phyloP scores from a whole-genome alignment of 2,888 invertebrate genomes.

The Diarsia brunnea region DNA sequence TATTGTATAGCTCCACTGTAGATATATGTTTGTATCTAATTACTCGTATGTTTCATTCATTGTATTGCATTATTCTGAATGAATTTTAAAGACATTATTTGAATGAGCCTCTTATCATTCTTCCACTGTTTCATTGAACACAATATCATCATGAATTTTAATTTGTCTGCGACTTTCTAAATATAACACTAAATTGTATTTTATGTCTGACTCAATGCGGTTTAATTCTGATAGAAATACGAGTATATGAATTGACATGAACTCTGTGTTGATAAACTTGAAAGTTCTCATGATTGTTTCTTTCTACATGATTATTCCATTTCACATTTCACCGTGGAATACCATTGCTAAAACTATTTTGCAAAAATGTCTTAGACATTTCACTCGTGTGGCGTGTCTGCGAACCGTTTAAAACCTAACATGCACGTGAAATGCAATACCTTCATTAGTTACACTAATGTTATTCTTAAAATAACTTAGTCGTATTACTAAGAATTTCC shows the following conservation, averaged over 20 bases:
- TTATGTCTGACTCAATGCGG: background rate
- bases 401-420: constrained; percentile 1
- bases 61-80: constrained; percentile 5
- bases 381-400: constrained; percentile 21
- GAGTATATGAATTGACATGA: background rate
- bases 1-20: background rate
- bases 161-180: constrained; percentile 1
- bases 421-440: constrained; percentile 28
- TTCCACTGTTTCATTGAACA: background rate
- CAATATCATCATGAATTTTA: constrained; percentile 13
- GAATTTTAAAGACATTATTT: constrained; percentile 18
- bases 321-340: constrained; percentile 3
- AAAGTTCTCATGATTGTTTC: background rate
- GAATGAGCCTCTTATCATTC: background rate
- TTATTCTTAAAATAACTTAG: constrained; percentile 27
- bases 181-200: background rate
- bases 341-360: constrained; percentile 7
- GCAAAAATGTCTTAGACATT: background rate
- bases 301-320: background rate
- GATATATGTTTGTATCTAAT: background rate
- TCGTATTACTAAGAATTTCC: constrained; percentile 11
- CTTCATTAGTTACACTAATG: background rate
- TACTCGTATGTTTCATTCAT: background rate
- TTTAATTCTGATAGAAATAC: background rate
- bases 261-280: constrained; percentile 3